Conservation (phyloP, 2,113 vertebrate species). For the Brachyhypopomus occidentalis region DNA sequence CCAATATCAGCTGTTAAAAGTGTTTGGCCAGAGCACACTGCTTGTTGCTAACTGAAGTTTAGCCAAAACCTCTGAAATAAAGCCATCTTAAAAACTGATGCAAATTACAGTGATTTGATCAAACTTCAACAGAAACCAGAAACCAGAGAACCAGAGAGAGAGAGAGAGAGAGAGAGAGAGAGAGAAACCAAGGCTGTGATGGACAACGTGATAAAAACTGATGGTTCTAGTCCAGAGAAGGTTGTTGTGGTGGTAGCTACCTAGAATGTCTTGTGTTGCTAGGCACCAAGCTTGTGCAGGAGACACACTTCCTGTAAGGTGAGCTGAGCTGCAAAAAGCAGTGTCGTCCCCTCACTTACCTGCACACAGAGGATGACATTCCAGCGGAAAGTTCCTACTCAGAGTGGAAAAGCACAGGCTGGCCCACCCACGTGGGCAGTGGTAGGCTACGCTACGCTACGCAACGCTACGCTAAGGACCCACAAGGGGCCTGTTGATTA, state of each 20-base stretch:
- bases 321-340: not conserved
- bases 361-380: not conserved
- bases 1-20: conserved; percentile 38
- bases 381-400: not conserved
- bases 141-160: not conserved
- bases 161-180: not conserved
- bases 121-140: not conserved
- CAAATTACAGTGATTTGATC: conserved; percentile 10
- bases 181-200: not conserved
- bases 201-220: not conserved
- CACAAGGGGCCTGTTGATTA: not conserved
- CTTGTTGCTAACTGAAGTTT: conserved; percentile 3
- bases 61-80: not conserved
- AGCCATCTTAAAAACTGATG: not conserved
- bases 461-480: not conserved
- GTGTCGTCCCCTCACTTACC: not conserved
- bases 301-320: too few species aligned
- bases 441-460: not conserved
- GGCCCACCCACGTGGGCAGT: not conserved
- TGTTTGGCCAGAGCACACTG: conserved; percentile 28
- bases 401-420: not conserved
- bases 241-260: not conserved
- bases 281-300: not conserved
- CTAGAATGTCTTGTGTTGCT: not conserved
- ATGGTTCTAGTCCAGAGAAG: not conserved